Evolutionary conservation across 2,113 vertebrate genomes (phyloP), one percentile per base, ranked within the genome.

Genomic region (Gymnocephalus cernua): DNA sequence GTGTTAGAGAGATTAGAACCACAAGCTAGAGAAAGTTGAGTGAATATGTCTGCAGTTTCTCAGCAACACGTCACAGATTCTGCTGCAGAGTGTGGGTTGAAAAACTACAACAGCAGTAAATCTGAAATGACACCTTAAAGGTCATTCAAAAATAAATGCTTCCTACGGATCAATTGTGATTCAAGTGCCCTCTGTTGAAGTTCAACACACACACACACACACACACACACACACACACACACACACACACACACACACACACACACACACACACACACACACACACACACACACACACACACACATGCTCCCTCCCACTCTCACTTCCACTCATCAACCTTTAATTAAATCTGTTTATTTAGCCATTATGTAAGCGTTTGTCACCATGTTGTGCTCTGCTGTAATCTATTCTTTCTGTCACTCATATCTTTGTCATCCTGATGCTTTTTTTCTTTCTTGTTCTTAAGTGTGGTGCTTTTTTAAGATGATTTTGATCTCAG

Each of bases 91-190:
- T 41, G 18, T 38, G 66, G 27, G 48, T 21, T 38, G 66, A 29
- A 68, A 68, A 68, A 35, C 8, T 3, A 23, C 5, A 53, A 69
- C 10, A 19, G 65, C 57, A 72, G 66, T 72, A 57, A 74, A 78
- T 74, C 38, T n/a, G 44, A 79, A 71, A 53, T 29, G 51, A 86
- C 81, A 59, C 61, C 56, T 44, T 69, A 79, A 84, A 82, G 87
- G 87, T 86, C 84, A 74, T 25, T 76, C 58, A 48, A 84, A 89
- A 79, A 84, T 71, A 77, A 86, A 77, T 15, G 63, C 29, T 35
- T 77, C 63, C 56, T 32, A 79, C 45, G 48, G 44, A 72, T 82
- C 63, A 76, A 48, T 63, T 27, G 45, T 82, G 70, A 83, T 83
- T 71, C 54, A 70, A 47, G 45, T 83, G 29, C 18, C 56, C 73